Base-by-base conservation (phyloP, 2,113 vertebrate genomes). In the Aegithalos caudatus region DNA sequence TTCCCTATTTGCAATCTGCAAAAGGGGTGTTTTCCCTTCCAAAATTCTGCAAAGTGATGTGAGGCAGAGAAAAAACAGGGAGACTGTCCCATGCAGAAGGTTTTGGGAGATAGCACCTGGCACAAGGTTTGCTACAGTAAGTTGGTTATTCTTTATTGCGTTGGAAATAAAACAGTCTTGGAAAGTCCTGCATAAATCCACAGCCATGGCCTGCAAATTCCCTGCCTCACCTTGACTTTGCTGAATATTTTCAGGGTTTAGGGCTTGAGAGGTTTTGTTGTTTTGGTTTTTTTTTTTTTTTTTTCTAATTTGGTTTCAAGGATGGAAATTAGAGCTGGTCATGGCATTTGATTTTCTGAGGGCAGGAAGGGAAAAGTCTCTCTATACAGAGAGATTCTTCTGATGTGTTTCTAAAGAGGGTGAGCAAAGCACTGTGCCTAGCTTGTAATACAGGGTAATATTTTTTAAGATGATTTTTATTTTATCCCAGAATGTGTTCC, bases 141-240 rank as follows among this genome's bases (percentile, higher is more conserved):
- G 57, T 94, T 92, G 90, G 72, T 93, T 88, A 13, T 86, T 95
- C 65, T 95, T 97, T 97, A 97, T 97, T 97, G 96, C 96, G 86
- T 96, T 96, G 95, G 93, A 94, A 96, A 92, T 94, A 93, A 80
- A 97, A 97, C 96, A 96, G 96, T 97, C 96, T 67, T 95, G 69
- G 71, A 53, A 90, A 96, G 66, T 90, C 93, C 93, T 96, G 96
- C 96, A 96, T 94, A 92, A 95, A 95, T 88, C 76, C 90, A 86
- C 95, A 97, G 93, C 83, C 78, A 5, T 64, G 64, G 28, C 94
- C 94, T 96, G 95, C 44, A 74, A 60, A 83, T 67, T 84, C 90
- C 87, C 92, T 4, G 15, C 92, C 88, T 88, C 48, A 10, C 48
- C 57, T 78, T 58, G 72, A 35, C 90, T 97, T 96, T 91, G 95